A percentile compares a stretch with the other conserved stretches of the same genome.
Evolutionary conservation across 2,113 vertebrate genomes (phyloP).

Genomic region (Ictidomys tridecemlineatus): DNA sequence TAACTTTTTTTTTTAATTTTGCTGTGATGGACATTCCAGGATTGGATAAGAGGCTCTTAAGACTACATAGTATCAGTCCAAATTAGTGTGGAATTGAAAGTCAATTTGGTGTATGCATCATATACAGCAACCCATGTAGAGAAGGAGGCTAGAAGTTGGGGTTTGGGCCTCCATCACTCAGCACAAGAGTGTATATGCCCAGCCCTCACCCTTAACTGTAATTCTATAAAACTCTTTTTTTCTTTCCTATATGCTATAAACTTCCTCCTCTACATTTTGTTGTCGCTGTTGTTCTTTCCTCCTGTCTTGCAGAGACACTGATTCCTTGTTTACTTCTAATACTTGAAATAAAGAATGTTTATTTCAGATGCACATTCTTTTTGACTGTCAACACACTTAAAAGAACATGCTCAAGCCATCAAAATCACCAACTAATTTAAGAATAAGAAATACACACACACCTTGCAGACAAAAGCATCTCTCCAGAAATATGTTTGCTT

Average conservation of each 20-base stretch:
- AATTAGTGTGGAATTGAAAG: neutral
- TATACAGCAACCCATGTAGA: neutral
- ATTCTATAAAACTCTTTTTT: neutral
- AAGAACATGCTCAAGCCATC: slow-evolving; percentile 42
- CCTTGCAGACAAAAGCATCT: slow-evolving; percentile 26
- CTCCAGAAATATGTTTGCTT: neutral
- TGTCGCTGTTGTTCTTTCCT: neutral
- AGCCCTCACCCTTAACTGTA: neutral
- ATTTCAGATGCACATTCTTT: slow-evolving; percentile 56
- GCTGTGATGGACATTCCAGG: neutral
- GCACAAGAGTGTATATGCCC: neutral
- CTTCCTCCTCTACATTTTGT: neutral
- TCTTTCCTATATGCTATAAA: neutral
- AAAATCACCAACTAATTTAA: slow-evolving; percentile 64
- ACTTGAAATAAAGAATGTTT: slow-evolving; percentile 51
- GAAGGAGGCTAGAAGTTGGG: neutral
- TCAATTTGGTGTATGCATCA: neutral
- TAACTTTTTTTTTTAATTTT: neutral
- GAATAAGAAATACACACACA: neutral
- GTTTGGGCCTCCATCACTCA: neutral
- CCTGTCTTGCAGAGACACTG: slow-evolving; percentile 6
- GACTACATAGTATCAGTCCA: neutral
- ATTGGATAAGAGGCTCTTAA: neutral
- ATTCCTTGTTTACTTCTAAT: slow-evolving; percentile 68
- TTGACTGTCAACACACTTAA: slow-evolving; percentile 64